Evolutionary conservation across 2,113 vertebrate genomes (phyloP), one percentile per base, ranked within the genome.

Genomic region (Rana temporaria): DNA sequence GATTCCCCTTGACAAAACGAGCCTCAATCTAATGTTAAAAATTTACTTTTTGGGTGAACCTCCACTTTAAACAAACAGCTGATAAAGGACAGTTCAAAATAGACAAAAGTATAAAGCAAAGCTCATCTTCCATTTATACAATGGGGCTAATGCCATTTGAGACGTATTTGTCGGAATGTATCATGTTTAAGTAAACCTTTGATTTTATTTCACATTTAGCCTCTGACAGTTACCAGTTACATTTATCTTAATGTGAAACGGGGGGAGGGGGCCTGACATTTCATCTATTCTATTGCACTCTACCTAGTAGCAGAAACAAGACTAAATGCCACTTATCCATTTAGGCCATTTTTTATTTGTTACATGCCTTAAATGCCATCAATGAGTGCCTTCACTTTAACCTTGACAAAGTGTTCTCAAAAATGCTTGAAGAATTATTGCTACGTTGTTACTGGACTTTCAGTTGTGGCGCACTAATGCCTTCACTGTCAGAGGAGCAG

Each of bases 141-240:
- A 56, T 52, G 24, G 63, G 78, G 68, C 59, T 87, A 87, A 81
- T 90, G 88, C 86, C 85, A 89, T 84, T 79, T 87, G 91, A 88
- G 84, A 85, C 89, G 84, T 63, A 70, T 87, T 89, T 86, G 32
- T 86, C 82, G 86, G 88, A 88, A 84, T 85, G 85, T 69, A 65
- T 87, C 77, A 34, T 86, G 12, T 79, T 86, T 64, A 84, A 82
- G 72, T 79, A 86, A 89, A 89, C 0, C 79, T 89, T 90, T 57
- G 16, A 63, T 78, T 88, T 64, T 81, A 64, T 57, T 86, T 16
- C 12, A 3, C 22, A n/a, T 85, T 64, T 60, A 32, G 84, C 75
- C 85, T 32, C 15, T 22, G 81, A 84, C 69, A 89, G 87, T 66
- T 81, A 77, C 79, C 80, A 86, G 55, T 1, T 67, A 86, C 32